phyloP scores from a whole-genome alignment of 2,888 invertebrate species.

The Dusona sp. region DNA sequence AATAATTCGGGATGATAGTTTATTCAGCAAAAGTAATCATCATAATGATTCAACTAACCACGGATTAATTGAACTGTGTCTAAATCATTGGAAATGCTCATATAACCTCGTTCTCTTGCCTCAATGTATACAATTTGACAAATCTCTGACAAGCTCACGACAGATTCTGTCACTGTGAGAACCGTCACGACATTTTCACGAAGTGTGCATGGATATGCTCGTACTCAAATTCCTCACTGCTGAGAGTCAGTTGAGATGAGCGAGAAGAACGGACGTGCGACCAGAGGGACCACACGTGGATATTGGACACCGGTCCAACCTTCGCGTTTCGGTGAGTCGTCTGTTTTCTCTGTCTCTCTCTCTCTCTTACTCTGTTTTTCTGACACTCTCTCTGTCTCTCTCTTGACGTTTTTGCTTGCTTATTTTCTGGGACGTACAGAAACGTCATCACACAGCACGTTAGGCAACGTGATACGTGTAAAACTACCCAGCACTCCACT shows the following conservation, averaged over 20 bases:
- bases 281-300: slow-evolving; percentile 62
- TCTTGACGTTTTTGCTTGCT: slow-evolving; percentile 14
- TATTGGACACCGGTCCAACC: slow-evolving; percentile 60
- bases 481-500: slow-evolving; percentile 60
- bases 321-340: slow-evolving; percentile 54
- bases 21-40: not conserved
- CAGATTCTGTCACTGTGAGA: slow-evolving; percentile 47
- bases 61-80: not conserved
- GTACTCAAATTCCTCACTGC: slow-evolving; percentile 48
- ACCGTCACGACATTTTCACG: slow-evolving; percentile 45
- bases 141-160: slow-evolving; percentile 42
- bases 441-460: slow-evolving; percentile 49
- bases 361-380: slow-evolving; percentile 16
- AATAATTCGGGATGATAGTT: not conserved
- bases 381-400: slow-evolving; percentile 9
- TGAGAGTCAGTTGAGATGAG: slow-evolving; percentile 40
- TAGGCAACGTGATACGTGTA: slow-evolving; percentile 64
- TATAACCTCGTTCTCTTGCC: slow-evolving; percentile 18
- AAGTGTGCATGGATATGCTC: not conserved
- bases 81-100: slow-evolving; percentile 7
- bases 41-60: slow-evolving; percentile 5
- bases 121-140: slow-evolving; percentile 25
- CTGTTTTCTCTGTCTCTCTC: not conserved
- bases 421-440: slow-evolving; percentile 46
- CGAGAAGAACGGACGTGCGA: slow-evolving; percentile 37